Conservation (phyloP, 2,797 vertebrate species). For the Hemitrygon akajei region DNA sequence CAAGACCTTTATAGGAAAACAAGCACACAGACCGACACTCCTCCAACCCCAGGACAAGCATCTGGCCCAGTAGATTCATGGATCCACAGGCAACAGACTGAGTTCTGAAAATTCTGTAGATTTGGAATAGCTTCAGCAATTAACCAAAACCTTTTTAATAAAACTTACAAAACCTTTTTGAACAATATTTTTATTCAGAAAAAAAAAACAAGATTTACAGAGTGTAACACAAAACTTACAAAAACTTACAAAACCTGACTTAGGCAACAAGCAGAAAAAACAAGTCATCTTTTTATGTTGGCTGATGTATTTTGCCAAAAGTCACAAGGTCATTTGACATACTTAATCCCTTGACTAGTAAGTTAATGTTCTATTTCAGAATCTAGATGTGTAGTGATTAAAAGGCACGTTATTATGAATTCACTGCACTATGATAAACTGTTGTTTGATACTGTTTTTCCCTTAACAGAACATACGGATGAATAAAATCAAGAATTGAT, state of each 20-base stretch:
- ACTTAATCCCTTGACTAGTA: not conserved
- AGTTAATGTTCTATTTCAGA: not conserved
- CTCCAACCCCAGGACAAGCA: no score
- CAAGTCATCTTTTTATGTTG: not conserved
- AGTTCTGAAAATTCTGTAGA: not conserved
- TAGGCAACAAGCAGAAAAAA: not conserved
- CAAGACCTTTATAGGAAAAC: no score
- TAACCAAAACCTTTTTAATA: not conserved
- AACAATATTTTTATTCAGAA: no score
- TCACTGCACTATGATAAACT: not conserved
- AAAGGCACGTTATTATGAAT: not conserved
- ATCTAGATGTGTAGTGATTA: not conserved
- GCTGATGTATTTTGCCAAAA: no score
- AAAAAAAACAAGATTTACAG: no score
- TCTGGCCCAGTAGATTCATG: no score
- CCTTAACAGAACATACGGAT: not conserved
- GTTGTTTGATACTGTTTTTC: not conserved
- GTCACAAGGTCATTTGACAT: not conserved
- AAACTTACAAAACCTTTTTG: not conserved
- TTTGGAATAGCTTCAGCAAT: not conserved
- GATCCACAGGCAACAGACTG: not conserved
- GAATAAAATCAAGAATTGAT: not conserved
- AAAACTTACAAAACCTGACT: not conserved
- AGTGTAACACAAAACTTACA: no score
- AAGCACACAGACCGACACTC: no score